phyloP scores from a whole-genome alignment of 2,113 vertebrate genomes.

The Pseudopodoces humilis region DNA sequence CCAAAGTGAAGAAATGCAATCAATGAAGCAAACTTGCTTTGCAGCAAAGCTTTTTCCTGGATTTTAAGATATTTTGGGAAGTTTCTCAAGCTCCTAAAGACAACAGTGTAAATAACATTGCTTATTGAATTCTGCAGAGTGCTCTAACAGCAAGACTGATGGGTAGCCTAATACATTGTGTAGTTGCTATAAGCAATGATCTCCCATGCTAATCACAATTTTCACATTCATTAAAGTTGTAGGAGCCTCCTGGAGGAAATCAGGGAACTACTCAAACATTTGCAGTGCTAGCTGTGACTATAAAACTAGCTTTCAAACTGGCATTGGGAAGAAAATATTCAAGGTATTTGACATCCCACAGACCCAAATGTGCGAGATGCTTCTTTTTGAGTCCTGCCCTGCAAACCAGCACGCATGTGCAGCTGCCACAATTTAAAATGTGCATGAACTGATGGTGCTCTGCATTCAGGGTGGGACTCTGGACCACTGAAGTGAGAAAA shows the following conservation, averaged over 20 bases:
- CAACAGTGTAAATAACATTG: conserved; percentile 1
- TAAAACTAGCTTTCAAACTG: background rate
- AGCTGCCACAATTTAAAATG: background rate
- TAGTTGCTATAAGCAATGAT: conserved; percentile 35
- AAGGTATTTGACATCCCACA: background rate
- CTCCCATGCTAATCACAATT: conserved; percentile 36
- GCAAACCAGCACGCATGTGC: background rate
- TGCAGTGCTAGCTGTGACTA: background rate
- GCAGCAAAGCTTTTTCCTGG: background rate
- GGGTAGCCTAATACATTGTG: background rate
- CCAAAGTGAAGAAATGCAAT: conserved; percentile 32
- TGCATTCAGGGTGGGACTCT: background rate
- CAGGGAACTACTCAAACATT: background rate
- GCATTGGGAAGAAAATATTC: background rate
- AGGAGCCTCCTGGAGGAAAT: conserved; percentile 11
- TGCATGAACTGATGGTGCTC: background rate
- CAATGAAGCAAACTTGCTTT: background rate
- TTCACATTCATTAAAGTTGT: conserved; percentile 15
- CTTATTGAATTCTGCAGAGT: background rate
- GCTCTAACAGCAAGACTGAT: conserved; percentile 20
- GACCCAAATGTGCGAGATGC: background rate
- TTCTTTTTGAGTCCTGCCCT: background rate
- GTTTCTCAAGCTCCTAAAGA: background rate
- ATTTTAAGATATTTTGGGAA: background rate
- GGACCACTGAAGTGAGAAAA: background rate